Conservation (phyloP, 2,888 invertebrate species). For the Lepidocyrtinus sp. region DNA sequence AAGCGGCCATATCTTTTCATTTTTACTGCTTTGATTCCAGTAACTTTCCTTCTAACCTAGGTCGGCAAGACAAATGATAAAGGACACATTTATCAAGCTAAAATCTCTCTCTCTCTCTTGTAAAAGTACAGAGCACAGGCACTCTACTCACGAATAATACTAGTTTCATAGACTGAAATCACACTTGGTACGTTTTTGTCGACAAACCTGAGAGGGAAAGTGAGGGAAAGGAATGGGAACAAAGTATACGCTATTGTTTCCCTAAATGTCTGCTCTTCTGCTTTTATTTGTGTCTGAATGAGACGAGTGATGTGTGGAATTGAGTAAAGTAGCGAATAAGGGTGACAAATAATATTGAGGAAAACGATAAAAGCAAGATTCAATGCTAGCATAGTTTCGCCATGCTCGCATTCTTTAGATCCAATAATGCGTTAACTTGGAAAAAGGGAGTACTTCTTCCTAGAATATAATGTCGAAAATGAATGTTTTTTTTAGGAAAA, state of each 20-base stretch:
- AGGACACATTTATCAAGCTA: slow-evolving; percentile 50
- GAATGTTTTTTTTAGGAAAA: slow-evolving; percentile 28
- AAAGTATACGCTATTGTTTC: slow-evolving; percentile 46
- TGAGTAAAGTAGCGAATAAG: slow-evolving; percentile 62
- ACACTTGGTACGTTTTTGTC: slow-evolving; percentile 21
- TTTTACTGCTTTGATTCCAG: background rate
- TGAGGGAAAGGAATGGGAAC: slow-evolving; percentile 26
- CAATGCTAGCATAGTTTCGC: slow-evolving; percentile 67
- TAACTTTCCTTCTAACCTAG: slow-evolving; percentile 25
- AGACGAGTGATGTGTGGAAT: slow-evolving; percentile 60
- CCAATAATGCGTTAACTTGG: slow-evolving; percentile 68
- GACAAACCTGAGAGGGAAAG: slow-evolving; percentile 14
- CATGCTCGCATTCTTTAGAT: slow-evolving; percentile 67
- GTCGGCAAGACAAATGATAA: slow-evolving; percentile 55
- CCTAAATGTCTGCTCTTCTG: slow-evolving; percentile 46
- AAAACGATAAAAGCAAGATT: slow-evolving; percentile 68
- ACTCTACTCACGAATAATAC: slow-evolving; percentile 26
- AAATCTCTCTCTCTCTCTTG: slow-evolving; percentile 38
- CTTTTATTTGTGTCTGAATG: slow-evolving; percentile 60
- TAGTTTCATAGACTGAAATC: slow-evolving; percentile 30
- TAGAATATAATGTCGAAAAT: slow-evolving; percentile 50
- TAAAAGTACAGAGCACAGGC: background rate
- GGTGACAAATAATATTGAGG: slow-evolving; percentile 70
- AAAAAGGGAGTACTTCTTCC: slow-evolving; percentile 30
- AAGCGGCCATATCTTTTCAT: background rate